Evolutionary conservation across 2,888 invertebrate species (phyloP).

Genomic region (Hartigia nigra): DNA sequence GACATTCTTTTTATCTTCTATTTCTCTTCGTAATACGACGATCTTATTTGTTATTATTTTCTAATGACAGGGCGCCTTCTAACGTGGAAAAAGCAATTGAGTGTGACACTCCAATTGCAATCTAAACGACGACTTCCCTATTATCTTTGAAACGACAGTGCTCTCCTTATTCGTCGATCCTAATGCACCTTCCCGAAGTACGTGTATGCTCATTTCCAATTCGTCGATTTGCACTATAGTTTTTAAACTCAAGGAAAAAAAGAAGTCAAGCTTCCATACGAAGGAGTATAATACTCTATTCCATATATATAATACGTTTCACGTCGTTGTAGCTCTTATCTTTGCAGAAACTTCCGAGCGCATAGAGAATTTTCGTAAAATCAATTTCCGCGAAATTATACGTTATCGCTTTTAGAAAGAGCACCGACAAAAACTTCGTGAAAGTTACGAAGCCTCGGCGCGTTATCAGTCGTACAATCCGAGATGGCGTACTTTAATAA

Average conservation of each 20-base stretch:
- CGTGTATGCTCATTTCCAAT: not conserved
- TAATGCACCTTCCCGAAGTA: not conserved
- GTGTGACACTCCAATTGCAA: slow-evolving; percentile 18
- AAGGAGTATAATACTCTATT: not conserved
- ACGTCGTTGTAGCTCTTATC: too few relatives aligned
- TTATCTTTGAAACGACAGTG: slow-evolving; percentile 14
- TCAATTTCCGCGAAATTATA: not conserved
- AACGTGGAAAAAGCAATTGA: not conserved
- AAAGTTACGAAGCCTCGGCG: not conserved
- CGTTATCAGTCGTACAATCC: slow-evolving; percentile 6
- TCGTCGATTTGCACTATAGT: not conserved
- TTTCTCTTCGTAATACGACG: not conserved
- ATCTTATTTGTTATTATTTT: not conserved
- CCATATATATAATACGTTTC: too few relatives aligned
- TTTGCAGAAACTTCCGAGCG: too few relatives aligned
- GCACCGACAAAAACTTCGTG: not conserved
- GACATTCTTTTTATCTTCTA: not conserved
- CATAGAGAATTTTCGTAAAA: not conserved
- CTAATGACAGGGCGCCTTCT: not conserved
- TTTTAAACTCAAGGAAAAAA: not conserved
- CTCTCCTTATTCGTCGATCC: not conserved
- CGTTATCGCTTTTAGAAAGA: not conserved
- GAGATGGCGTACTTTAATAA: slow-evolving; percentile 11
- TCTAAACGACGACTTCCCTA: slow-evolving; percentile 32
- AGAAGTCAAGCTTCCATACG: not conserved